Conservation (phyloP, 2,888 invertebrate species). For the Crematogaster levior region DNA sequence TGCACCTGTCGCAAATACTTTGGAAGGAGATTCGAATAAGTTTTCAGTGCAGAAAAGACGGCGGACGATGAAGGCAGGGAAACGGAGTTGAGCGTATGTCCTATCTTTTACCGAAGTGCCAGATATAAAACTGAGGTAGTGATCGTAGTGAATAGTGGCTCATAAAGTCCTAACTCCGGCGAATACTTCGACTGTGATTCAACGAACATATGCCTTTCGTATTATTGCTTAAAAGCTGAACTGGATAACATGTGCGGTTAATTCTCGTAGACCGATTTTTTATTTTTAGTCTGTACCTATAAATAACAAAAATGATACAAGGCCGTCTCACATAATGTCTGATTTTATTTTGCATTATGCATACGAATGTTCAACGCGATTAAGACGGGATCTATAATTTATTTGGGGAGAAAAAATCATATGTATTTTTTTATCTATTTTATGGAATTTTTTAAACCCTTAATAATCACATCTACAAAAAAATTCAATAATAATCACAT, state of each 20-base stretch:
- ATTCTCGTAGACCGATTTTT: not conserved
- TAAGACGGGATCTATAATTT: not conserved
- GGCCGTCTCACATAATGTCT: not conserved
- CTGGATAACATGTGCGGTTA: not conserved
- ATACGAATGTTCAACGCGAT: not conserved
- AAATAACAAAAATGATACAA: slow-evolving; percentile 11
- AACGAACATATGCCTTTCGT: slow-evolving; percentile 58
- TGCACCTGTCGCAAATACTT: slow-evolving; percentile 74
- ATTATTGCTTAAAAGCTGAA: slow-evolving; percentile 61
- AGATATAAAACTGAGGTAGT: slow-evolving; percentile 65
- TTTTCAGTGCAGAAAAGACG: slow-evolving; percentile 57
- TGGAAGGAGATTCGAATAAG: slow-evolving; percentile 73
- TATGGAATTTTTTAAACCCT: not conserved
- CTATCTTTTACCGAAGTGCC: slow-evolving; percentile 45
- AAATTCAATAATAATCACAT: too few species aligned
- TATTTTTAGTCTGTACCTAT: slow-evolving; percentile 9
- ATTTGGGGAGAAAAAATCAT: not conserved
- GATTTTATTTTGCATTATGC: not conserved
- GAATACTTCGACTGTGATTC: slow-evolving; percentile 63
- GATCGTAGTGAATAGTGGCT: slow-evolving; percentile 59
- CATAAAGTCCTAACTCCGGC: slow-evolving; percentile 64
- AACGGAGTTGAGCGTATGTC: slow-evolving; percentile 36
- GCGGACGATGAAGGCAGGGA: slow-evolving; percentile 25
- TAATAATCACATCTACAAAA: too few species aligned
- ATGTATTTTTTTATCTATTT: not conserved